These are phyloP conservation scores for Amblyjoppa proteus DNA, from an alignment of 2,888 invertebrate genomes.

Conservation along the genomic window DNA sequence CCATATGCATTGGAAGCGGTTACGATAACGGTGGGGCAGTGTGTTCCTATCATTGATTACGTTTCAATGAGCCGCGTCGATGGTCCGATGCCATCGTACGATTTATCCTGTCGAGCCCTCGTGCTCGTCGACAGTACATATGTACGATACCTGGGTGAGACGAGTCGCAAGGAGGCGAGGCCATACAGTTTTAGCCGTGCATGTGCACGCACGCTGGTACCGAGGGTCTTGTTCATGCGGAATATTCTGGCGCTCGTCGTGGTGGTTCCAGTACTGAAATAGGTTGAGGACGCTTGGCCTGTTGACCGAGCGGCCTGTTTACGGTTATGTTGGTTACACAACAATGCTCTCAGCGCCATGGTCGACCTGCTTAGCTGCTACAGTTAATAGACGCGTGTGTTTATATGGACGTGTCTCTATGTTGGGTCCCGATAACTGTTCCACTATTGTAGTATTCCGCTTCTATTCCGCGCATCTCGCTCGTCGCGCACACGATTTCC, in stretches of 20 bases:
- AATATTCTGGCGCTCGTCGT: constrained; percentile 18
- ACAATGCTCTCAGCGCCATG: constrained; percentile 65
- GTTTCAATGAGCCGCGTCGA: neutral
- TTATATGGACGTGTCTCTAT: neutral
- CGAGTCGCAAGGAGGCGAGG: neutral
- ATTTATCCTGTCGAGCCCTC: neutral
- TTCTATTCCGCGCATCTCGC: neutral
- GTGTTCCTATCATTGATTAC: neutral
- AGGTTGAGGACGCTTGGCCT: constrained; percentile 51
- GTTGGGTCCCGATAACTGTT: neutral
- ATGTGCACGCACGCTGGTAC: neutral
- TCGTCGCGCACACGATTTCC: neutral
- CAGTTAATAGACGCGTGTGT: constrained; percentile 36
- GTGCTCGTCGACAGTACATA: neutral
- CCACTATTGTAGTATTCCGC: too few relatives aligned
- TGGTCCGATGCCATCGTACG: neutral
- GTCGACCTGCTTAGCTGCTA: constrained; percentile 36
- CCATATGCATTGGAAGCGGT: neutral
- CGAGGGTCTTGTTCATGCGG: constrained; percentile 14
- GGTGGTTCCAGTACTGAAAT: constrained; percentile 43
- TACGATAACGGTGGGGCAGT: neutral
- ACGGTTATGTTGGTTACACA: constrained; percentile 64
- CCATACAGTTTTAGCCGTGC: neutral
- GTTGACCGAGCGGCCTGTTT: constrained; percentile 41
- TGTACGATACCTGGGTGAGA: neutral